A percentile compares a stretch with the other conserved stretches of the same genome.
These are phyloP conservation scores for Ptiloglossa arizonensis DNA, from an alignment of 1,140 invertebrate genomes.

Conservation along the genomic window DNA sequence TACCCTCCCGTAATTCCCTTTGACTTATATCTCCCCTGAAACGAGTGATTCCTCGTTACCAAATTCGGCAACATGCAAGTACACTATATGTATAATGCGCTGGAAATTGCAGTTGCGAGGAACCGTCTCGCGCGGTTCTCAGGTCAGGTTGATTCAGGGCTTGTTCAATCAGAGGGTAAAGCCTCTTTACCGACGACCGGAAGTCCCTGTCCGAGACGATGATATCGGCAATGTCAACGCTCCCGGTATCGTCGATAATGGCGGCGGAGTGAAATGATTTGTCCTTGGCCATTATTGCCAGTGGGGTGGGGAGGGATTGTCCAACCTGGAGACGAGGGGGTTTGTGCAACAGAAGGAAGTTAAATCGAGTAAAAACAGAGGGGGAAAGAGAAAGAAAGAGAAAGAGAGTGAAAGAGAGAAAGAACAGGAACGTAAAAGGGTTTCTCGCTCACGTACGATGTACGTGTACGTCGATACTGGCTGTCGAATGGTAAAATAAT, in stretches of 20 bases:
- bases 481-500: constrained; percentile 73
- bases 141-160: constrained; percentile 49
- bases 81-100: constrained; percentile 28
- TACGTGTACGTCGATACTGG: constrained; percentile 72
- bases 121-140: neutral
- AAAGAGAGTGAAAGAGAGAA: neutral
- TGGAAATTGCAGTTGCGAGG: constrained; percentile 50
- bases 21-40: constrained; percentile 38
- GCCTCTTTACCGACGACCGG: constrained; percentile 59
- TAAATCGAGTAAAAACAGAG: constrained; percentile 69
- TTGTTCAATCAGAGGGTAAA: constrained; percentile 64
- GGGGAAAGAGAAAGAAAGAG: too few species aligned
- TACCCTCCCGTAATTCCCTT: constrained; percentile 42
- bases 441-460: constrained; percentile 67
- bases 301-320: constrained; percentile 46
- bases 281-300: constrained; percentile 67
- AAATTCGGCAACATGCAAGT: constrained; percentile 48
- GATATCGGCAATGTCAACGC: constrained; percentile 58
- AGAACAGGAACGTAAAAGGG: constrained; percentile 60
- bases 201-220: constrained; percentile 49
- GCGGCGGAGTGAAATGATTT: constrained; percentile 63
- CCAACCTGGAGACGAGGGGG: constrained; percentile 5
- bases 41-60: constrained; percentile 24
- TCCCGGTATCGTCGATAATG: constrained; percentile 53
- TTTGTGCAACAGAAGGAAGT: constrained; percentile 45